These are phyloP conservation scores for Cuculus canorus DNA, from an alignment of 2,797 vertebrate species.

Conservation along the genomic window DNA sequence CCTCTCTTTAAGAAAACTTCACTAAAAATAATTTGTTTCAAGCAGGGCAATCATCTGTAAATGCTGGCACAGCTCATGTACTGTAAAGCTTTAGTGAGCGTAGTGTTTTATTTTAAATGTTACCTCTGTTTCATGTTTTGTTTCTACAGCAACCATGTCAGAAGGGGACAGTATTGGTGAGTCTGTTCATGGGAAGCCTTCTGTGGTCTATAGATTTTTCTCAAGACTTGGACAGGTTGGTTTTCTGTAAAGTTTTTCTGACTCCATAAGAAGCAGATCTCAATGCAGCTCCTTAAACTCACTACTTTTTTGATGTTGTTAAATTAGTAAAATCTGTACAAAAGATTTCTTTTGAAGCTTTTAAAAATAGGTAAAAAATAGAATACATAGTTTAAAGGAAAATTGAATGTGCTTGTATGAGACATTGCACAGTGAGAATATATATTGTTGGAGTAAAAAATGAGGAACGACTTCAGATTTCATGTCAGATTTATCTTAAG, in stretches of 20 bases:
- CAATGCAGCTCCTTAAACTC: background rate
- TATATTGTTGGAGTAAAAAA: background rate
- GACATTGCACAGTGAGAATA: background rate
- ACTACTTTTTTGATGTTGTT: background rate
- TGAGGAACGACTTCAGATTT: background rate
- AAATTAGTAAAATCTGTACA: background rate
- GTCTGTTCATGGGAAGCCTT: conserved; percentile 95
- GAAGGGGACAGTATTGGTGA: conserved; percentile 98
- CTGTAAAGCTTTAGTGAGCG: background rate
- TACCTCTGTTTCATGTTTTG: background rate
- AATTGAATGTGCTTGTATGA: accelerated
- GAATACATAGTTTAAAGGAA: background rate
- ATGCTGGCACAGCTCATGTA: background rate
- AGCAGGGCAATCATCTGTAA: background rate
- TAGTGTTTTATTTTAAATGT: background rate
- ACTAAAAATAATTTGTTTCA: background rate
- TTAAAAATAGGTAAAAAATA: background rate
- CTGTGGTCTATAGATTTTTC: conserved; percentile 90
- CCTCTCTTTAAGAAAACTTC: background rate
- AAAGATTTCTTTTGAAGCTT: background rate
- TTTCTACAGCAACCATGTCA: conserved; percentile 86
- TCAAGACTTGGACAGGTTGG: conserved; percentile 93
- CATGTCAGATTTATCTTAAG: background rate
- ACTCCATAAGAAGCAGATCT: background rate
- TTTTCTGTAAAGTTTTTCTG: background rate